Base-by-base conservation (phyloP, 1,140 invertebrate species). In the Parapsyche elsis region DNA sequence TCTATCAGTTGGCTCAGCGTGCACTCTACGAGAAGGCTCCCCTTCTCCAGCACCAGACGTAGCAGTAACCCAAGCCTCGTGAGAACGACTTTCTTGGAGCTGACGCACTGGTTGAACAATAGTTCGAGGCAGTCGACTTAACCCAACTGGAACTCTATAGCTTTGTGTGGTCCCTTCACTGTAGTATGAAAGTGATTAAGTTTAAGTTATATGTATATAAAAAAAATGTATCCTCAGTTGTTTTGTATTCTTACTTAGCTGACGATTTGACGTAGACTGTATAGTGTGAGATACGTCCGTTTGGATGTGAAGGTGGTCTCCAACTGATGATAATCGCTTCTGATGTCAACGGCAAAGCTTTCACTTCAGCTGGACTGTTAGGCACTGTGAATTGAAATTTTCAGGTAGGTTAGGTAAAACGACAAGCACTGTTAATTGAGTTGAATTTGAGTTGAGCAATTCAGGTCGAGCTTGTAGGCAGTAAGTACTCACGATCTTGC, bases 51-150 rank as follows among this genome's bases (percentile, higher is more conserved):
- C 91, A 5, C 90, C 88, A 0, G 95, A 96, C 5, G 92, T 93
- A 0, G 95, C 95, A 0, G 94, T 93, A 10, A 95, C 93, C 95
- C 95, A 96, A 84, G 94, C 94, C 85, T 96, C 94, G 85, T 96
- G 95, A 21, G 92, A 88, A 83, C 94, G 91, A 59, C 92, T 92
- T 59, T 93, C 90, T 16, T 88, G 89, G 26, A 94, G 87, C 45
- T 91, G 92, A 38, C 92, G 90, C 9, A 93, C 86, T 84, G 94
- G 92, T 81, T 90, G 91, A 0, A 87, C 88, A 12, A 91, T 4
- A 30, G 73, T 75, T 1, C 76, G 23, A 38, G 70, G 26, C 7
- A 10, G 46, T 78, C 59, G 14, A 45, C 16, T 23, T 0, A 30
- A n/a, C 19, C 67, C 61, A 5, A 53, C 7, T 19, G 78, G 57